Conservation (phyloP, 2,113 vertebrate genomes). For the Pao palembangensis region DNA sequence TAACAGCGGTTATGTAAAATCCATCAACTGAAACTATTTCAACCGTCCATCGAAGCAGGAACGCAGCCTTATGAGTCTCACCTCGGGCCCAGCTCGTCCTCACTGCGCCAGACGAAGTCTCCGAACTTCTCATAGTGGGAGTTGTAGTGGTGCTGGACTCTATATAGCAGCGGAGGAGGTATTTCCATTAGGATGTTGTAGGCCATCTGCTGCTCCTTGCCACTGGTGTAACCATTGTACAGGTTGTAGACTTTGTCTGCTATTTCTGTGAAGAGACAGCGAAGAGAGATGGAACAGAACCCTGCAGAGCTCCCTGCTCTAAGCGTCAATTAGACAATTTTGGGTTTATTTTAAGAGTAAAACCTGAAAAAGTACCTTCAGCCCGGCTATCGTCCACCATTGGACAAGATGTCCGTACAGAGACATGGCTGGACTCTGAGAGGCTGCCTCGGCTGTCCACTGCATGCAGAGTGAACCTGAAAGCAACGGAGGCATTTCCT, state of each 20-base stretch:
- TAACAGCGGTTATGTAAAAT: constrained; percentile 10
- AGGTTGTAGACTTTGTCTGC: constrained; percentile 97
- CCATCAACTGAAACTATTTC: not conserved
- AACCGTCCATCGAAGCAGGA: constrained; percentile 1
- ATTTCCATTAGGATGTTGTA: constrained; percentile 98
- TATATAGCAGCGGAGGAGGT: constrained; percentile 86
- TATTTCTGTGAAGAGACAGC: constrained; percentile 78
- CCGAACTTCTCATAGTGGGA: constrained; percentile 98
- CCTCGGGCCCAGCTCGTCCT: constrained; percentile 97
- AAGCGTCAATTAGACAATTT: not conserved
- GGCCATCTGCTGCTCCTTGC: constrained; percentile 98
- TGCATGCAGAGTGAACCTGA: constrained; percentile 89
- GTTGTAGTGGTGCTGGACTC: constrained; percentile 97
- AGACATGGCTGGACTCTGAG: constrained; percentile 89
- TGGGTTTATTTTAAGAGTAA: not conserved
- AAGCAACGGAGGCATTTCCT: not conserved
- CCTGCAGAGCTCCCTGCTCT: too few relatives aligned
- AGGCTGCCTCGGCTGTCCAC: constrained; percentile 91
- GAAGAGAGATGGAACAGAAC: not conserved
- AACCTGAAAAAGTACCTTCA: constrained; percentile 80
- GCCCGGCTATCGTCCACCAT: constrained; percentile 95
- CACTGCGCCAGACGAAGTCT: constrained; percentile 96
- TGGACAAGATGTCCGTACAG: constrained; percentile 89
- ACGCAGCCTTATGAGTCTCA: constrained; percentile 55
- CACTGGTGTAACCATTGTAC: constrained; percentile 97